A percentile compares a stretch with the other conserved stretches of the same genome.
Conservation (phyloP, 2,797 vertebrate species). For the Phataginus tetradactyla region DNA sequence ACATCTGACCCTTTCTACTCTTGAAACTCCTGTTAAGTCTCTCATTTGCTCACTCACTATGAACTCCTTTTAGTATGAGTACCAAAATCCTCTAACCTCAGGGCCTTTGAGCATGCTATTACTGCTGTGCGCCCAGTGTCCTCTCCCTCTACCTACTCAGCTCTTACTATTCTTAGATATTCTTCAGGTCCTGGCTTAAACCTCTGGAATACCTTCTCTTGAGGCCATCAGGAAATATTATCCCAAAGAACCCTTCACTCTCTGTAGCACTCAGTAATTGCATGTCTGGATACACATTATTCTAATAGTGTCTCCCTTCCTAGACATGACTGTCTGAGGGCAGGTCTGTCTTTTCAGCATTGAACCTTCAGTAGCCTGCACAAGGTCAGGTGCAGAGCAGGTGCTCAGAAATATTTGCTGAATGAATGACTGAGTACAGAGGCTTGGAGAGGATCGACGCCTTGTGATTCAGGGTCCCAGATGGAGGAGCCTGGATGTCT, state of each 20-base stretch:
- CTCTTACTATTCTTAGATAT: neutral
- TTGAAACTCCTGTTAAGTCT: neutral
- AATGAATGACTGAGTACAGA: neutral
- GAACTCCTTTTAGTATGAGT: neutral
- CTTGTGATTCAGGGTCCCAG: neutral
- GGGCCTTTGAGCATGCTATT: neutral
- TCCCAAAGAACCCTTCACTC: neutral
- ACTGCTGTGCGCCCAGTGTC: neutral
- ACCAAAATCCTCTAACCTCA: slow-evolving; percentile 18
- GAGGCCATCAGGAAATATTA: neutral
- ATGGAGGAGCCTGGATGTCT: neutral
- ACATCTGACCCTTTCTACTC: neutral
- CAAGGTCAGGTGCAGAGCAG: neutral
- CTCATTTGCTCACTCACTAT: neutral
- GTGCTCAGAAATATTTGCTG: neutral
- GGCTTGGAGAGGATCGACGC: neutral
- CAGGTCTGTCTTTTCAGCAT: neutral
- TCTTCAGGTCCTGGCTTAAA: neutral
- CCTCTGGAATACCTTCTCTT: neutral
- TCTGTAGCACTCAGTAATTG: neutral
- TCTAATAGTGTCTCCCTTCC: neutral
- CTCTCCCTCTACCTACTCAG: neutral
- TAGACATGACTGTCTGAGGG: neutral
- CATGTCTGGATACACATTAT: neutral
- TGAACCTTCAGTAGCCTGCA: neutral